Evolutionary conservation across 2,797 vertebrate species (phyloP).

Genomic region (Acanthurus tractus): DNA sequence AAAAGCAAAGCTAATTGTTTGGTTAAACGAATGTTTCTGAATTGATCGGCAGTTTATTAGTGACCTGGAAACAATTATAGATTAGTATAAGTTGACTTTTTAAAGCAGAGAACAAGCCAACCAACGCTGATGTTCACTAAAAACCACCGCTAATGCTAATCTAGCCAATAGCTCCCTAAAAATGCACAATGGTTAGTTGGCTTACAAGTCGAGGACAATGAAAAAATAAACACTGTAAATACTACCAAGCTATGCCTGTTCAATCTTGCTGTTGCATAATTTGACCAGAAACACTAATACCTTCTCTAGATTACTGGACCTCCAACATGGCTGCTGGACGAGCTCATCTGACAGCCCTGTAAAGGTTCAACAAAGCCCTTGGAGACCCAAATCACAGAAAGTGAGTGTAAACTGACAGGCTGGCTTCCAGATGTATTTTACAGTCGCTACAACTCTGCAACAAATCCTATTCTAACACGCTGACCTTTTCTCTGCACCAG

Average conservation of each 20-base stretch:
- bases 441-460: constrained; percentile 7
- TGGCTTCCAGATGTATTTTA: constrained; percentile 1
- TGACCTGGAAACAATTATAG: neutral
- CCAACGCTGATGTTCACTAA: neutral
- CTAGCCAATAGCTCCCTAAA: neutral
- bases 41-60: too few species aligned
- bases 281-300: neutral
- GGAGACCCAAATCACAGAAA: constrained; percentile 12
- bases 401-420: constrained; percentile 21
- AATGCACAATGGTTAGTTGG: neutral
- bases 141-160: neutral
- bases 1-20: neutral
- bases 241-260: neutral
- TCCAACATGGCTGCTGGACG: neutral
- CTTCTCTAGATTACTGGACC: too few species aligned
- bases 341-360: neutral
- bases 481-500: constrained; percentile 49
- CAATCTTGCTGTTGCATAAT: neutral
- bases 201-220: neutral
- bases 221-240: neutral
- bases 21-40: neutral
- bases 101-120: neutral
- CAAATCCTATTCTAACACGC: constrained; percentile 30
- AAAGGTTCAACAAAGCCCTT: neutral
- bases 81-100: neutral